Evolutionary conservation across 2,888 invertebrate species (phyloP), one percentile per base, ranked within the genome.

Genomic region (Julus scanicus): DNA sequence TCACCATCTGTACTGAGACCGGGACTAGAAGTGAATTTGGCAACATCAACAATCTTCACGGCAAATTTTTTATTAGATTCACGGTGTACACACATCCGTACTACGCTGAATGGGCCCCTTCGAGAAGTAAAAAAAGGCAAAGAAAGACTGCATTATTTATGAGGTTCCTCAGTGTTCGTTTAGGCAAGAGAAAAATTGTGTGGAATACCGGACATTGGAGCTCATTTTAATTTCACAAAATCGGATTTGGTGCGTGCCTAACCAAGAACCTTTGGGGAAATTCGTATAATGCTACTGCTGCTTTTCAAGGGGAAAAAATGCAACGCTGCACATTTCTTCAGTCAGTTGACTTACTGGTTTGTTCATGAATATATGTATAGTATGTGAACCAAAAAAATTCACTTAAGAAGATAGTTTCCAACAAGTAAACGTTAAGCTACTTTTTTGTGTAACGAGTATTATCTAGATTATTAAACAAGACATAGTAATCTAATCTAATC

Each of bases 21-120:
- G 53, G 99, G 98, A 92, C 97, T 98, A 88, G 98, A 97, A 90
- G 98, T 98, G 93, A 99, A 99, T 92, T 98, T 97, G 90, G 97
- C 97, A 88, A 99, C 98, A 93, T 99, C 99, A 90, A 99, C 97
- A 91, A 99, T 98, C 94, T 99, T 99, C 91, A 99, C 99, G 89
- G 99, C 99, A 94, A 98, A 99, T 92, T 97, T 97, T 93, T 98
- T 97, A 88, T 95, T 96, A 17, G 98, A 97, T 92, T 98, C 97
- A 89, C 98, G 95, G 93, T 98, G 98, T 91, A 98, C 95, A 93
- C 99, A 99, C 93, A 98, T 95, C 90, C 98, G 95, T 89, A 99
- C 98, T 92, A 98, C 95, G 92, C 98, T 98, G 94, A 98, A 98
- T 91, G 98, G 98, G 90, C 98, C 98, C 90, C 93, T 93, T 91